Evolutionary conservation across 2,888 invertebrate genomes (phyloP).

Genomic region (Ochlodes sylvanus): DNA sequence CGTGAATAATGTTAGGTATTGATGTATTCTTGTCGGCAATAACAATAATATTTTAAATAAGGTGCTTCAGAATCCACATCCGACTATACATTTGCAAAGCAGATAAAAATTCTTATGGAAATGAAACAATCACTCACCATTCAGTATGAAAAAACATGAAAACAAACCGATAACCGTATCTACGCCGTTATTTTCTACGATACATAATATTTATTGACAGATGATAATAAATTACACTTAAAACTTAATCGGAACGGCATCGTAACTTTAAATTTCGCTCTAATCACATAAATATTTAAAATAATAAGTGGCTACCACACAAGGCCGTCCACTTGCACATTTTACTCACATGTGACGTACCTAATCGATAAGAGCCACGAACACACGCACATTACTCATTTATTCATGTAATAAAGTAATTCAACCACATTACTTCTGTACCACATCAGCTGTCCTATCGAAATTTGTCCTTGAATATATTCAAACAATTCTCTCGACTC

Average conservation of each 20-base stretch:
- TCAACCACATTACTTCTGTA: neutral
- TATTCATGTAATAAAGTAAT: conserved; percentile 9
- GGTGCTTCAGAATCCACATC: no score
- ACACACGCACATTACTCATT: conserved; percentile 1
- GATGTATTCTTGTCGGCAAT: no score
- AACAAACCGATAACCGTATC: neutral
- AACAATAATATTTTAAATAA: no score
- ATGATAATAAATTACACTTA: neutral
- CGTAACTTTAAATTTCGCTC: neutral
- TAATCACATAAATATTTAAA: conserved; percentile 2
- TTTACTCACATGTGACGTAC: conserved; percentile 15
- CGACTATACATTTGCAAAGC: no score
- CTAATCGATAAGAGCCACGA: conserved; percentile 19
- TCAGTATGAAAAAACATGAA: neutral
- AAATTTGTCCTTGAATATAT: no score
- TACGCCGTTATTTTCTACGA: neutral
- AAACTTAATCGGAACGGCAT: neutral
- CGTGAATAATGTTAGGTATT: no score
- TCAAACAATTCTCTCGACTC: no score
- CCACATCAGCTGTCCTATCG: neutral
- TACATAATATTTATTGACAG: neutral
- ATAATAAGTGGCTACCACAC: neutral
- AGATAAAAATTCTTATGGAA: no score
- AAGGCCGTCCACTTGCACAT: conserved; percentile 25
- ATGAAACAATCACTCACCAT: conserved; percentile 3